A percentile compares a stretch with the other conserved stretches of the same genome.
Conservation (phyloP, 1,140 invertebrate species). For the Aphis craccivora region DNA sequence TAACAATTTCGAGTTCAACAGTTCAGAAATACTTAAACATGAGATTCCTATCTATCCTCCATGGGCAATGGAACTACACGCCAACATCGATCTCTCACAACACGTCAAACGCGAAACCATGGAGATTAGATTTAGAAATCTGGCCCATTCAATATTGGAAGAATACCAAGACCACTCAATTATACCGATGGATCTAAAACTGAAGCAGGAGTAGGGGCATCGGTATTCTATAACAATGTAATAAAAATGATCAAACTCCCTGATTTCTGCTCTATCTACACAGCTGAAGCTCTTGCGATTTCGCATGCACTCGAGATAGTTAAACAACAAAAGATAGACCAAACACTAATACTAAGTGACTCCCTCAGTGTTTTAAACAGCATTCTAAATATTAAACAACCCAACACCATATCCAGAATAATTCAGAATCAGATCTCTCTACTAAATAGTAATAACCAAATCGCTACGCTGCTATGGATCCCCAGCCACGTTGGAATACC, state of each 20-base stretch:
- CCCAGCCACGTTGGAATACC: neutral
- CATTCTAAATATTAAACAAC: neutral
- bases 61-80: too few relatives aligned
- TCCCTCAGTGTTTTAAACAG: neutral
- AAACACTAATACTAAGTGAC: neutral
- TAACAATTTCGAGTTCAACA: too few relatives aligned
- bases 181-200: neutral
- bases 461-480: neutral
- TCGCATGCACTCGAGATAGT: neutral
- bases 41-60: too few relatives aligned
- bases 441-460: neutral
- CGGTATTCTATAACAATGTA: neutral
- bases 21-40: too few relatives aligned
- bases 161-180: too few relatives aligned
- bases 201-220: neutral
- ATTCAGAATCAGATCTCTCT: neutral
- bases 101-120: too few relatives aligned
- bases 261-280: neutral
- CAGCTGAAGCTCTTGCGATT: neutral
- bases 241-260: neutral
- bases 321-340: neutral
- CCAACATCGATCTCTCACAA: too few relatives aligned
- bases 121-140: too few relatives aligned
- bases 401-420: neutral
- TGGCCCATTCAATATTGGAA: neutral